phyloP scores from a whole-genome alignment of 2,888 invertebrate genomes.

The Cistogaster globosa region DNA sequence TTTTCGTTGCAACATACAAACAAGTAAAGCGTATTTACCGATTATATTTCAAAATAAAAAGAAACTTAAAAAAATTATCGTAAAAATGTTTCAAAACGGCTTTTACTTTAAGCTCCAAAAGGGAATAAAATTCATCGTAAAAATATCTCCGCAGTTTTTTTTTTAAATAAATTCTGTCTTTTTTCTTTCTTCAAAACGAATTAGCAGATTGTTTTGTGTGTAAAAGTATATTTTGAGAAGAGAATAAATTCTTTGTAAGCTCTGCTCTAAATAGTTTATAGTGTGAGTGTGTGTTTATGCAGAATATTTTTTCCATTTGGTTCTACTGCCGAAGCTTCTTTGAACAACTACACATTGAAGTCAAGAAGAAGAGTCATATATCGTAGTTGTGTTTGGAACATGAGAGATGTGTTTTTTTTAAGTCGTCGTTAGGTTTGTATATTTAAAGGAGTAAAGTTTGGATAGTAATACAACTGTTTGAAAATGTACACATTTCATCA shows the following conservation, averaged over 20 bases:
- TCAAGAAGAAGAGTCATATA: slow-evolving; percentile 46
- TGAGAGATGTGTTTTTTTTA: slow-evolving; percentile 45
- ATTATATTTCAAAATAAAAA: too few species aligned
- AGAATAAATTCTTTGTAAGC: slow-evolving; percentile 16
- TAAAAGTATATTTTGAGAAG: too few species aligned
- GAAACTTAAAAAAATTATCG: too few species aligned
- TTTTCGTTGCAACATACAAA: too few species aligned
- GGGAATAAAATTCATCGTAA: too few species aligned
- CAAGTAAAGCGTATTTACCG: too few species aligned
- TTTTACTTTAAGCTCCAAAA: too few species aligned
- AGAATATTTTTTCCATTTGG: slow-evolving; percentile 41
- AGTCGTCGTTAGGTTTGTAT: slow-evolving; percentile 29
- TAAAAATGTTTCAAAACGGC: too few species aligned
- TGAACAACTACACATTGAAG: slow-evolving; percentile 51
- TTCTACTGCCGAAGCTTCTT: slow-evolving; percentile 31
- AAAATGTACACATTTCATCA: slow-evolving; percentile 69
- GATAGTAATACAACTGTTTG: slow-evolving; percentile 58
- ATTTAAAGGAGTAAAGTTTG: slow-evolving; percentile 42
- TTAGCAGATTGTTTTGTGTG: too few species aligned
- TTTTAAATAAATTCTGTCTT: too few species aligned
- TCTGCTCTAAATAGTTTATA: slow-evolving; percentile 27
- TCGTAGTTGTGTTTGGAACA: slow-evolving; percentile 15
- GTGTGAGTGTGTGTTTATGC: slow-evolving; percentile 26
- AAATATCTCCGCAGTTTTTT: too few species aligned
- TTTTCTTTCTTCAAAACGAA: too few species aligned